A percentile compares a stretch with the other conserved stretches of the same genome.
Conservation (phyloP, 2,888 invertebrate genomes). For the Pammene fasciana region DNA sequence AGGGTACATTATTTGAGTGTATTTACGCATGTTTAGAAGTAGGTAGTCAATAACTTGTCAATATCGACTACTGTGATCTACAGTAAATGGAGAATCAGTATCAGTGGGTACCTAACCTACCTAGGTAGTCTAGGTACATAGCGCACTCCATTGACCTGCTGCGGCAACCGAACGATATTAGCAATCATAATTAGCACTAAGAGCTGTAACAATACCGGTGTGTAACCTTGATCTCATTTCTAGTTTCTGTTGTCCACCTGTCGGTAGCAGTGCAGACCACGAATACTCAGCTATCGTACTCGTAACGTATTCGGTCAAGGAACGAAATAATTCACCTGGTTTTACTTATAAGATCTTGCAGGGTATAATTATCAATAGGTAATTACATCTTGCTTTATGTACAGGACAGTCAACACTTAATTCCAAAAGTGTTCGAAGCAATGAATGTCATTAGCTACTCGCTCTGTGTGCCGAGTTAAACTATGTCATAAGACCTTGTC, state of each 20-base stretch:
- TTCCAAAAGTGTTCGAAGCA: conserved; percentile 32
- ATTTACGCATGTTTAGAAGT: background rate
- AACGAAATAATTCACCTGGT: conserved; percentile 46
- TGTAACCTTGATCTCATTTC: conserved; percentile 74
- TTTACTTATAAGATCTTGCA: conserved; percentile 30
- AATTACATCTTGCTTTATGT: conserved; percentile 25
- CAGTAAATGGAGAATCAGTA: background rate
- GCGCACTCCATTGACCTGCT: conserved; percentile 47
- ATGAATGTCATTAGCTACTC: conserved; percentile 38
- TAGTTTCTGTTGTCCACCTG: conserved; percentile 62
- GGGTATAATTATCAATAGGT: conserved; percentile 27
- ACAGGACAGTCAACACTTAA: conserved; percentile 29
- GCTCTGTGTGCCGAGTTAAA: conserved; percentile 20
- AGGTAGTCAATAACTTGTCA: background rate
- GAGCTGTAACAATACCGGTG: conserved; percentile 66
- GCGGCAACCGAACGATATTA: conserved; percentile 55
- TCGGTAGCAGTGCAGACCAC: conserved; percentile 51
- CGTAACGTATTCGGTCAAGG: conserved; percentile 49
- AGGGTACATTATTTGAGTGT: background rate
- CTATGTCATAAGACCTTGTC: conserved; percentile 28
- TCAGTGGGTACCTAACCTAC: conserved; percentile 4
- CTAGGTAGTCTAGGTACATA: background rate
- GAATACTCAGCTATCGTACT: conserved; percentile 46
- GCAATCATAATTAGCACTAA: conserved; percentile 65
- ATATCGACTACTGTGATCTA: background rate